Percentiles rank a stretch among this genome's conserved stretches.
Evolutionary conservation across 1,140 invertebrate species (phyloP).

Genomic region (Drosophila repleta): DNA sequence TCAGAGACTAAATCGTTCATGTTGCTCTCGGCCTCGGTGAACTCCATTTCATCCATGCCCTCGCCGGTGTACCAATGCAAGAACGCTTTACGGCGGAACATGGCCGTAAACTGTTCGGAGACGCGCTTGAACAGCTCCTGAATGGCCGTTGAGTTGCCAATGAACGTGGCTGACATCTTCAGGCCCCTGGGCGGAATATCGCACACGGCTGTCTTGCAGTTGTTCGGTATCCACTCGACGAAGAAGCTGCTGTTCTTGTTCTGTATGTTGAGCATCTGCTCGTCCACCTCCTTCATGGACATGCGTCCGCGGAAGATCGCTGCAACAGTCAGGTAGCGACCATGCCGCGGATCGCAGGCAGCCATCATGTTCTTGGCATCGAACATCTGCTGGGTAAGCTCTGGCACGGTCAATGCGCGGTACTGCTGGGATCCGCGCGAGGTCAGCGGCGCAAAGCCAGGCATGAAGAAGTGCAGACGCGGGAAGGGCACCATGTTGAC

Average conservation of each 20-base stretch:
- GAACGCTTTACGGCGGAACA: slow-evolving; percentile 93
- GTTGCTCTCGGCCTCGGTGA: slow-evolving; percentile 91
- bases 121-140: slow-evolving; percentile 89
- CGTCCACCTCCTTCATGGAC: slow-evolving; percentile 88
- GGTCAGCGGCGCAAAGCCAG: slow-evolving; percentile 93
- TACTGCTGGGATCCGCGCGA: slow-evolving; percentile 89
- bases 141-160: slow-evolving; percentile 90
- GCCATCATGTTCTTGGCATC: slow-evolving; percentile 90
- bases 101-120: slow-evolving; percentile 88
- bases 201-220: slow-evolving; percentile 90
- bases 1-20: slow-evolving; percentile 94
- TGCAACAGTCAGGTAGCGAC: slow-evolving; percentile 90
- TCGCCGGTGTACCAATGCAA: slow-evolving; percentile 91
- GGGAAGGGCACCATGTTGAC: slow-evolving; percentile 97
- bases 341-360: slow-evolving; percentile 89
- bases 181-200: slow-evolving; percentile 89
- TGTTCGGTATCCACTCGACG: slow-evolving; percentile 93
- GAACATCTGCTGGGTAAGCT: slow-evolving; percentile 92
- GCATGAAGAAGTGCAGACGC: slow-evolving; percentile 90
- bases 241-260: slow-evolving; percentile 93
- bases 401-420: slow-evolving; percentile 88
- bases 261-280: slow-evolving; percentile 91
- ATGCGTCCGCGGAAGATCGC: slow-evolving; percentile 91
- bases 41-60: slow-evolving; percentile 94
- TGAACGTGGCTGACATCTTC: slow-evolving; percentile 90